Base-by-base conservation (phyloP, 2,888 invertebrate genomes). In the Trisateles emortualis region DNA sequence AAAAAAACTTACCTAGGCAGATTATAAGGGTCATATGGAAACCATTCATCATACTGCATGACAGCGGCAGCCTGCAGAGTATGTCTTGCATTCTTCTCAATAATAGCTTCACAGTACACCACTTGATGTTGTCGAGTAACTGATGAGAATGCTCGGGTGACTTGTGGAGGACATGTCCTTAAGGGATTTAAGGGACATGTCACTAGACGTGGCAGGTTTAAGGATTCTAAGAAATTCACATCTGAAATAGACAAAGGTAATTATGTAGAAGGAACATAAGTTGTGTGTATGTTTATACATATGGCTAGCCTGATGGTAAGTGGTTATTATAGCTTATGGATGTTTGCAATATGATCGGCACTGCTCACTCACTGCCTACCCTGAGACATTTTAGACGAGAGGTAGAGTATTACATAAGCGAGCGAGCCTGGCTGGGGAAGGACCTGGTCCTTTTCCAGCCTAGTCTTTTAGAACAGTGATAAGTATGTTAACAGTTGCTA, bases 1-100 rank as follows among this genome's bases (percentile, higher is more conserved):
- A 8, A 26, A 26, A 26, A 9, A 11, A 84, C 83, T 87, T 77
- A 96, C 95, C 93, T 94, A 70, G 95, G 94, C 39, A 99, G 90
- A 11, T 96, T 86, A 79, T 96, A 98, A 0, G 98, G 98, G 88
- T 98, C 98, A 79, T 98, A 99, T 0, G 99, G 99, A 82, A 98
- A 99, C 92, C 96, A 98, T 51, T 95, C 94, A 0, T 95, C 90
- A 43, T 94, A 94, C 9, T 93, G 85, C n/a, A 83, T 78, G n/a
- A 83, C 84, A 1, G 84, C 58, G 67, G 86, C 5, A 60, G 88
- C 46, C 76, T 89, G 90, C 10, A 94, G 74, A 30, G 93, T 92
- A 32, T 90, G 85, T 1, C 97, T 92, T 0, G 94, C 86, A 87
- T 99, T 99, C 71, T 96, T 95, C 83, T 99, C 98, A 32, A 99